Base-by-base conservation (phyloP, 1,140 invertebrate genomes). In the Drosophila ironensis region DNA sequence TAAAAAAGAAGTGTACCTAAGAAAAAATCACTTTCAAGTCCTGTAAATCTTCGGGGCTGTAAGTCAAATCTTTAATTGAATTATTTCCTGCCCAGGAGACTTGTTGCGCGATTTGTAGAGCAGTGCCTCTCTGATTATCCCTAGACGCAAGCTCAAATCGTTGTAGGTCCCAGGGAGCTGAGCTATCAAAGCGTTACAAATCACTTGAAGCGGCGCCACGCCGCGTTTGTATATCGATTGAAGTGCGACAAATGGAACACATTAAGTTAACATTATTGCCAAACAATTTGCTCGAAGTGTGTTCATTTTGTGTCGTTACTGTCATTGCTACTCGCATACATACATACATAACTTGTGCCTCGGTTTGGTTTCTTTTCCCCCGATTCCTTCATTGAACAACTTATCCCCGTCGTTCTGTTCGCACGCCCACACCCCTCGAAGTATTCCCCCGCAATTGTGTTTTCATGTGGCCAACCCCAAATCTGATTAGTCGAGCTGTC, bases 211-310 rank as follows among this genome's bases (percentile, higher is more conserved):
- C 50, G 53, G 64, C 25, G 42, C 27, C 44, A 9, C 17, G 9
- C 35, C 41, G 71, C 72, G 68, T 84, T n/a, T n/a, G 72, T 81
- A 67, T 81, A 78, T 82, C 73, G 69, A 70, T 77, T 70, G 63
- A 61, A 78, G 81, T 78, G 80, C 78, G 80, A 84, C 73, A 86
- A 86, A 84, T 86, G 80, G 81, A 86, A 86, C 75, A 57, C 81
- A 86, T 86, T 86, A 87, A 74, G 75, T 87, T 87, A 86, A 86
- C 80, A 86, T 86, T 86, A 86, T 86, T 86, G 80, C 81, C 80
- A 86, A 86, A 86, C 81, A 86, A 86, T 86, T 86, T 87, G 80
- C 67, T 86, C 41, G 33, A 74, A 86, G 75, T 74, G 81, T 87
- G 74, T 86, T 86, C 84, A 86, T 86, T 86, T 84, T 60, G 54